Percentiles rank a stretch among this genome's conserved stretches.
These are phyloP conservation scores for Protobothrops flavoviridis DNA, from an alignment of 2,113 vertebrate genomes.

Conservation along the genomic window DNA sequence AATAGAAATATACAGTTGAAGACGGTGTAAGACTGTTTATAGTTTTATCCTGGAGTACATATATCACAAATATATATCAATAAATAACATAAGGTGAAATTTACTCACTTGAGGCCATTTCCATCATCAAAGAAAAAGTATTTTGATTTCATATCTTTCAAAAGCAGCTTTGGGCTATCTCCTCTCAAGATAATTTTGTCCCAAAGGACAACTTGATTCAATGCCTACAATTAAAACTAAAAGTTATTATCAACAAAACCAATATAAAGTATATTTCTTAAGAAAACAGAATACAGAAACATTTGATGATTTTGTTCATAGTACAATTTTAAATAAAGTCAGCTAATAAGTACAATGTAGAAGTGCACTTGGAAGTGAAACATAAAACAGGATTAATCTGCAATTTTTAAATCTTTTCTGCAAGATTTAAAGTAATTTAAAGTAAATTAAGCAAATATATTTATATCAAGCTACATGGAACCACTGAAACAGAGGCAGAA, in stretches of 20 bases:
- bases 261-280: neutral
- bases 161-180: conserved; percentile 85
- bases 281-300: neutral
- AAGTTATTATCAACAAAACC: neutral
- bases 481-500: neutral
- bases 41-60: neutral
- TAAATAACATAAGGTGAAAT: conserved; percentile 24
- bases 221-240: conserved; percentile 72
- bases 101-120: conserved; percentile 91
- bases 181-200: conserved; percentile 94
- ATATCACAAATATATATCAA: neutral
- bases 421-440: neutral
- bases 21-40: neutral
- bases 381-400: neutral
- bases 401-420: neutral
- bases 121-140: conserved; percentile 99
- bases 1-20: neutral
- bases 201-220: conserved; percentile 98
- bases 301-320: neutral
- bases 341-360: neutral
- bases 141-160: conserved; percentile 94
- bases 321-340: neutral
- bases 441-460: neutral
- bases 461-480: neutral
- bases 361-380: neutral